phyloP scores from a whole-genome alignment of 2,113 vertebrate genomes.

The Platichthys flesus region DNA sequence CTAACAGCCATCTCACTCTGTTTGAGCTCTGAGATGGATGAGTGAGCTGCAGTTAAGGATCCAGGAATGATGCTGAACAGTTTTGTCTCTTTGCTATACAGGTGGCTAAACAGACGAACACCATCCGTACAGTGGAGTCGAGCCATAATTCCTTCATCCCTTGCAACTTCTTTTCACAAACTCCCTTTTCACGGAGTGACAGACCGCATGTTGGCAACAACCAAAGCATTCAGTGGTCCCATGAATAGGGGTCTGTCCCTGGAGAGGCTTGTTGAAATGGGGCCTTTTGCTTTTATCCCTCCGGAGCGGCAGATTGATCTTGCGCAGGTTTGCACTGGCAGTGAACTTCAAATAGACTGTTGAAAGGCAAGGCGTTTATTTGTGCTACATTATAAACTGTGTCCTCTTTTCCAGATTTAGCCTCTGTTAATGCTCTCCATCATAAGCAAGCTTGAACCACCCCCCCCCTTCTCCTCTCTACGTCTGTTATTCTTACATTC shows the following conservation, averaged over 20 bases:
- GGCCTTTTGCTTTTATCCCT: slow-evolving; percentile 65
- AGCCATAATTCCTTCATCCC: slow-evolving; percentile 60
- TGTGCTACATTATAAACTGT: slow-evolving; percentile 51
- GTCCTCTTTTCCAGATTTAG: slow-evolving; percentile 54
- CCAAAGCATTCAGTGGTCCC: slow-evolving; percentile 64
- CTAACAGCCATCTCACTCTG: slow-evolving; percentile 44
- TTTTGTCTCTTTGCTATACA: slow-evolving; percentile 44
- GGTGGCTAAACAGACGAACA: slow-evolving; percentile 52
- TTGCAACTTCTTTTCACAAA: slow-evolving; percentile 47
- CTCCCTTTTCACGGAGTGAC: slow-evolving; percentile 63
- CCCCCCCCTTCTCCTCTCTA: background rate
- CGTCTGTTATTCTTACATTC: slow-evolving; percentile 23
- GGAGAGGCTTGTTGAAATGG: slow-evolving; percentile 70
- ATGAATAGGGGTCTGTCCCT: slow-evolving; percentile 76
- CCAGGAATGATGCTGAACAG: slow-evolving; percentile 31
- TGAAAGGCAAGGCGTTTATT: slow-evolving; percentile 66
- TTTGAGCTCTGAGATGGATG: slow-evolving; percentile 61
- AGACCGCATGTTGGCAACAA: slow-evolving; percentile 72
- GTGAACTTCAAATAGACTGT: slow-evolving; percentile 69
- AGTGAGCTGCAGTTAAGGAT: slow-evolving; percentile 35
- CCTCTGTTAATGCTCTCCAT: slow-evolving; percentile 48
- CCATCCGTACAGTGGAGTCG: slow-evolving; percentile 45
- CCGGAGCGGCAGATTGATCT: slow-evolving; percentile 65
- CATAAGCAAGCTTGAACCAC: slow-evolving; percentile 7
- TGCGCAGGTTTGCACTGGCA: slow-evolving; percentile 56